Conservation (phyloP, 2,888 invertebrate species). For the Drosophila peninsularis region DNA sequence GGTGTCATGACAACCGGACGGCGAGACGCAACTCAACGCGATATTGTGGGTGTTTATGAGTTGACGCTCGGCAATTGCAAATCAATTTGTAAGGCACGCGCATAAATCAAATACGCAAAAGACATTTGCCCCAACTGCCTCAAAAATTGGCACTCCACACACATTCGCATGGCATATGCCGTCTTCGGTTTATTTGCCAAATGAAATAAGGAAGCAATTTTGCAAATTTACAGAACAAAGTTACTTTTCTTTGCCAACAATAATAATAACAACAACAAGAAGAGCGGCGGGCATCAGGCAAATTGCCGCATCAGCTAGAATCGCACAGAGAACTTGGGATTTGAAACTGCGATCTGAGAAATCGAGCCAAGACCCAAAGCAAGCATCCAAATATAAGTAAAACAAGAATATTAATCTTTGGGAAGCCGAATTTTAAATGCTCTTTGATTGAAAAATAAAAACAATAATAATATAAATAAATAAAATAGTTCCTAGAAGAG, state of each 20-base stretch:
- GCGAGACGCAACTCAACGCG: no score
- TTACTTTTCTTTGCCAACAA: constrained; percentile 56
- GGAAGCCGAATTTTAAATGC: constrained; percentile 4
- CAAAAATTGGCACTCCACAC: constrained; percentile 52
- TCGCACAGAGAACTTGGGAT: constrained; percentile 34
- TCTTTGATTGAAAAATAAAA: no score
- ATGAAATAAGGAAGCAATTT: constrained; percentile 81
- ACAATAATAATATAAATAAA: no score
- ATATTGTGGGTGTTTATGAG: constrained; percentile 30
- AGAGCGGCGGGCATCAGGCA: constrained; percentile 21
- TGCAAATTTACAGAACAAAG: constrained; percentile 71
- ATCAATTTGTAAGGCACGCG: constrained; percentile 68
- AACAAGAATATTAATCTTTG: not conserved
- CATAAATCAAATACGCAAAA: constrained; percentile 71
- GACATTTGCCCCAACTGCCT: constrained; percentile 68
- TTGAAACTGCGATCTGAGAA: constrained; percentile 37
- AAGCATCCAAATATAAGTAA: constrained; percentile 30
- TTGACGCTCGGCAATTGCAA: constrained; percentile 65
- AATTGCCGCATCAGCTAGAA: constrained; percentile 56
- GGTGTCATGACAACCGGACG: constrained; percentile 39
- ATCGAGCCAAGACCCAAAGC: constrained; percentile 34
- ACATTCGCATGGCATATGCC: constrained; percentile 40
- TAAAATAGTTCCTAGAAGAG: no score
- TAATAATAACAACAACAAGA: constrained; percentile 16
- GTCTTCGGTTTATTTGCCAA: constrained; percentile 71